Evolutionary conservation across 1,140 invertebrate species (phyloP), one percentile per base, ranked within the genome.

Genomic region (Drosophila bifasciata): DNA sequence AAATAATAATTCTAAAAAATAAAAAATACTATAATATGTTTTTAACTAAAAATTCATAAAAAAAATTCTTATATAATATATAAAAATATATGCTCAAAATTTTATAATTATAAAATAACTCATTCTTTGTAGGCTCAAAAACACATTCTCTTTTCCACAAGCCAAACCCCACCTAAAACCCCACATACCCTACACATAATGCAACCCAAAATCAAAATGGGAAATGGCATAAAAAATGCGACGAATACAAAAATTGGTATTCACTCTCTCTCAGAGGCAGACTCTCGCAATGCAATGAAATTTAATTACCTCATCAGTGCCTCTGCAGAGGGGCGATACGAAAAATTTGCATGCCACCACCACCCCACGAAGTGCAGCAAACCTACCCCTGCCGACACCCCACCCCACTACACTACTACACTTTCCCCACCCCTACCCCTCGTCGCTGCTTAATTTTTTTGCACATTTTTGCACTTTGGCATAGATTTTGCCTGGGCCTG

Each of bases 321-420:
- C n/a, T n/a, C n/a, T n/a, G 32, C 11, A 28, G 28, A 28, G 71
- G 15, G 52, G 44, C 60, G 40, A 74, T 19, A 74, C 39, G n/a
- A 50, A 7, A 77, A 81, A 88, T 85, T 85, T 85, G 81, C 81
- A 85, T 80, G 72, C 77, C 76, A 79, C 72, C 77, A 67, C 77
- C 76, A 79, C 72, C 77, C 77, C 68, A 45, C 71, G 19, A 62
- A 63, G 62, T 50, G 60, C 61, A 64, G 16, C 48, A 49, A 45
- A 44, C 56, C 51, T 43, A 36, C 32, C 32, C 4, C 19, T 4
- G 19, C 5, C 32, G 28, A 32, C 32, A 11, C 3, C 32, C 32
- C 32, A 1, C 11, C 11, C 28, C 2, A 2, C 11, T 28, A 49
- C 2, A 2, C 11, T 28, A 49, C 55, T 49, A 39, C 28, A n/a